A percentile compares a stretch with the other conserved stretches of the same genome.
phyloP scores from a whole-genome alignment of 1,140 invertebrate genomes.

The Calliphora vicina region DNA sequence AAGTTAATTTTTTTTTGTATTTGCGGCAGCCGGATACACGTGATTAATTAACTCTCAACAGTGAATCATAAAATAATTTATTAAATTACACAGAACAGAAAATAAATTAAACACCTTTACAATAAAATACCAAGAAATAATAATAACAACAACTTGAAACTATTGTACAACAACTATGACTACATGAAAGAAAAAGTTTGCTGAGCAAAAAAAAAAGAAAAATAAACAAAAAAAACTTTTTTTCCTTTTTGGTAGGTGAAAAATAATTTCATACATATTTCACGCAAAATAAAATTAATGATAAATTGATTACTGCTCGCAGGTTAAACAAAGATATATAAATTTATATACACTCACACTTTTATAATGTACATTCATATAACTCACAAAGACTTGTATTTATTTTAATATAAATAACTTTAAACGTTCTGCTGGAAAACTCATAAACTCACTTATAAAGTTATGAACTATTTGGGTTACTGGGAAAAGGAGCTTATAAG shows the following conservation, averaged over 20 bases:
- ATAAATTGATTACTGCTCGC: constrained; percentile 8
- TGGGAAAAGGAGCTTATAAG: no score
- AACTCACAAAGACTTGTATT: neutral
- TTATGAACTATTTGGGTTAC: no score
- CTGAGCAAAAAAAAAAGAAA: neutral
- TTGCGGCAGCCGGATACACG: neutral
- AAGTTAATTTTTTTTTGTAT: neutral
- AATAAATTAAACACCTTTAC: constrained; percentile 19
- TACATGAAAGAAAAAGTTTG: neutral
- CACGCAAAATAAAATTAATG: constrained; percentile 21
- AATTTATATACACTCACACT: neutral
- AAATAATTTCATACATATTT: constrained; percentile 22
- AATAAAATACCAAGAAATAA: neutral
- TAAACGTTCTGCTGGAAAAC: no score
- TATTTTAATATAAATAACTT: no score
- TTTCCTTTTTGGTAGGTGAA: neutral
- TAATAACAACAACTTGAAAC: neutral
- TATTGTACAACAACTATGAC: no score
- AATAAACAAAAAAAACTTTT: no score
- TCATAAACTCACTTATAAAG: no score
- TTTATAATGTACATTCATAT: neutral
- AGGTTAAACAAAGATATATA: neutral
- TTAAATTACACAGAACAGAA: neutral
- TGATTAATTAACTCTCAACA: constrained; percentile 27
- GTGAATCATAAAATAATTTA: constrained; percentile 24